Evolutionary conservation across 2,113 vertebrate species (phyloP), one percentile per base, ranked within the genome.

Genomic region (Barbus barbus): DNA sequence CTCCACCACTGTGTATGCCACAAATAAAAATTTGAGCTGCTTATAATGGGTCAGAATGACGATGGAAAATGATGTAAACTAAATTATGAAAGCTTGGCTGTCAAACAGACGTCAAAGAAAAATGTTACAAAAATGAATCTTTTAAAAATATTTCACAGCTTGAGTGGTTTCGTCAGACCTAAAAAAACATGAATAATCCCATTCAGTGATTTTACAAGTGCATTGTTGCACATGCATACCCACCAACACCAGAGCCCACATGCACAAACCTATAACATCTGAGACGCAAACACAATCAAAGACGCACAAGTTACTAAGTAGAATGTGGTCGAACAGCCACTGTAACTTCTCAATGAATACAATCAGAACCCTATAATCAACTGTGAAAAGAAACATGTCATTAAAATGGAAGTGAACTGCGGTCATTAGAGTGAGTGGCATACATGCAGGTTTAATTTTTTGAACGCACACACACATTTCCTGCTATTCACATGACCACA

Each of bases 271-370:
- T 28, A 56, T 51, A 78, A 82, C 33, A n/a, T 38, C 13, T 56
- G 18, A 53, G 16, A 80, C 2, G 18, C 41, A 60, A 48, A 22
- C 18, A 84, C 24, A 24, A 28, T 36, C 67, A 80, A 63, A 26
- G 56, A 67, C 1, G 9, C 12, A 41, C 6, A 60, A 12, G 46
- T 69, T 33, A 74, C 31, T 58, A 31, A 48, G 31, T 41, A 81
- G 48, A 87, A 87, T 87, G 83, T n/a, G 33, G 77, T 38, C 14
- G 3, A 84, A 81, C 82, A 33, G 78, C 82, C 22, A 51, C 46
- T 60, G 65, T 65, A 73, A 73, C 74, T 78, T 58, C 46, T 56
- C 28, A 16, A 51, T 33, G 38, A 33, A 58, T 33, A 73, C 53
- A 74, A 18, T 31, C 58, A 33, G 72, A 61, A 26, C 77, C 53